Evolutionary conservation across 2,113 vertebrate species (phyloP).

Genomic region (Conger conger): DNA sequence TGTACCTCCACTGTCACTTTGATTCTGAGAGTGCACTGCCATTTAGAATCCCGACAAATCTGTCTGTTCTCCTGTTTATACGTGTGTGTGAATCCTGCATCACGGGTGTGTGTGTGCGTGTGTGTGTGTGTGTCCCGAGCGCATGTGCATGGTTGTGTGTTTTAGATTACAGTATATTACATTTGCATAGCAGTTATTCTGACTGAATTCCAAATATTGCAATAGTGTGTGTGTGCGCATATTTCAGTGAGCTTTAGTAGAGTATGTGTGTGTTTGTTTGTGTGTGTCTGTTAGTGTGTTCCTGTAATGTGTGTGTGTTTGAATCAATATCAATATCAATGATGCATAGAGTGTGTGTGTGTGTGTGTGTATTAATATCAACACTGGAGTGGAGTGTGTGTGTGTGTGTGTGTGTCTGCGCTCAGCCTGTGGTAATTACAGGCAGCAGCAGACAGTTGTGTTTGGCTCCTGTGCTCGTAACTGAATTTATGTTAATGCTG

Average conservation of each 20-base stretch:
- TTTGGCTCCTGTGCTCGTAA: conserved; percentile 6
- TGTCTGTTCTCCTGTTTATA: neutral
- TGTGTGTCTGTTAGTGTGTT: no score
- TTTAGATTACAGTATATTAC: neutral
- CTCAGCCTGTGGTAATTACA: conserved; percentile 7
- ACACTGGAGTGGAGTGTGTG: no score
- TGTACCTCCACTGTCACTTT: no score
- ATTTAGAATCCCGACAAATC: neutral
- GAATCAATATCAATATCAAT: no score
- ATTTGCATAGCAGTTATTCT: neutral
- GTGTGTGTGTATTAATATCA: neutral
- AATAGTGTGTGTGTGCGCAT: no score
- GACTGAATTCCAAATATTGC: neutral
- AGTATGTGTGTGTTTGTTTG: neutral
- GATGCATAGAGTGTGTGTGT: no score
- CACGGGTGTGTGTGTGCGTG: neutral
- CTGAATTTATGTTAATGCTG: conserved; percentile 41
- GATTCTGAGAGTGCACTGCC: no score
- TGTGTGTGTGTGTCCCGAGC: neutral
- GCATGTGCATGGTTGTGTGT: neutral
- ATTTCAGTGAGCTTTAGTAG: no score
- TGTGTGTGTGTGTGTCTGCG: no score
- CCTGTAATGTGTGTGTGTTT: no score
- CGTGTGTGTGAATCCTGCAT: neutral
- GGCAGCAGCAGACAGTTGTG: neutral